Base-by-base conservation (phyloP, 2,888 invertebrate species). In the Calameuta pallipes region DNA sequence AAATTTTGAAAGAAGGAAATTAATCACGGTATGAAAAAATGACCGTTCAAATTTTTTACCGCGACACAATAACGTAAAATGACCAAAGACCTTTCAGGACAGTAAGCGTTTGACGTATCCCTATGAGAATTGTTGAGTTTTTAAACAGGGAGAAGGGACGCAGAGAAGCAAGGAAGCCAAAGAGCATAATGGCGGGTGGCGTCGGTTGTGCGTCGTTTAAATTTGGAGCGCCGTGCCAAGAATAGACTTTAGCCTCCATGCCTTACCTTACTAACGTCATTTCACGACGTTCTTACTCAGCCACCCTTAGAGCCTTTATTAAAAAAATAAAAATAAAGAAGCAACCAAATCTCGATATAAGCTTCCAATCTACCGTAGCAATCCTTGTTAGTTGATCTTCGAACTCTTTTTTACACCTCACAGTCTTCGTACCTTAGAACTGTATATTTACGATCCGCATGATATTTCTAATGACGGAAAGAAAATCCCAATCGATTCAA, bases 151-250 rank as follows among this genome's bases (percentile, higher is more conserved):
- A 56, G 23, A 23, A 56, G 76, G 75, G 71, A 71, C 75, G 75
- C 76, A 35, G 75, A 79, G 75, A 76, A 56, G 56, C 56, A 56
- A 23, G 56, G 56, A 56, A 56, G 56, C 56, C 23, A 56, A 56
- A 56, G 23, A 56, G 23, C 56, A 31, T 71, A 33, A 79, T 80
- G 78, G 85, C 86, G 87, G 87, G 84, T 88, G 85, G 87, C 82
- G 87, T 87, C 74, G 74, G 56, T 74, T 0, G 74, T 74, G 74
- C 74, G 36, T 74, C 85, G 87, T 87, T 86, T 89, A 89, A 88
- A 86, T 89, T 88, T 88, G 85, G 88, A 87, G 82, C 85, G 82
- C 76, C 82, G 80, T 79, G 81, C 79, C 87, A 78, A 84, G 85
- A 88, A 88, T 88, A 88, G 88, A 85, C 82, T 82, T 84, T 83